A percentile compares a stretch with the other conserved stretches of the same genome.
These are phyloP conservation scores for Zelleria hepariella DNA, from an alignment of 2,888 invertebrate genomes.

Conservation along the genomic window DNA sequence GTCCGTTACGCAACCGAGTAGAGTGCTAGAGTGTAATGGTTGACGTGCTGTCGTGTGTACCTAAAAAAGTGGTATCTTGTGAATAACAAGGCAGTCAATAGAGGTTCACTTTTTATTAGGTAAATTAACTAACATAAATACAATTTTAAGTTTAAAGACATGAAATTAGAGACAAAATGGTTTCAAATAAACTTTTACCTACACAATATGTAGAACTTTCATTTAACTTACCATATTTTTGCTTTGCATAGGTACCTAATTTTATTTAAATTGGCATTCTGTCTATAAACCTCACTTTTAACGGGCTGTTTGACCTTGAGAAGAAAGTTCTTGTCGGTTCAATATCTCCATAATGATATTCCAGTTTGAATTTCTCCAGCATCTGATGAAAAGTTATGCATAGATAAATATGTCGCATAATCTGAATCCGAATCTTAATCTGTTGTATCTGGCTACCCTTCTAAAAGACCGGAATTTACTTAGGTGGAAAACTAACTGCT, in stretches of 20 bases:
- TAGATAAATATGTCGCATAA: background rate
- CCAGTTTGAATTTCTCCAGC: constrained; percentile 73
- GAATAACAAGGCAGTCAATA: background rate
- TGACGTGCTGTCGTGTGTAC: too few relatives aligned
- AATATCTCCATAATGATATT: constrained; percentile 78
- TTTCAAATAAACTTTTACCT: background rate
- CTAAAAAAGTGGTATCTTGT: background rate
- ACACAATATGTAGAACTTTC: background rate
- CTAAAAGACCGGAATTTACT: too few relatives aligned
- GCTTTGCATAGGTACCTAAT: constrained; percentile 9
- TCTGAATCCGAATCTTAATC: too few relatives aligned
- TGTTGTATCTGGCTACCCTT: too few relatives aligned
- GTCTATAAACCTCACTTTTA: constrained; percentile 77
- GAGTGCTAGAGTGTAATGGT: too few relatives aligned
- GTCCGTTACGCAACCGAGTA: too few relatives aligned
- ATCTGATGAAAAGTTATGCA: constrained; percentile 49
- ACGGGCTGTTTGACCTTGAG: constrained; percentile 71
- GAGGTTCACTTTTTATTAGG: background rate
- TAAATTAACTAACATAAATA: background rate
- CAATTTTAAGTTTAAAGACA: background rate
- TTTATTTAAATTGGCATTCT: constrained; percentile 33
- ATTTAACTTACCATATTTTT: background rate
- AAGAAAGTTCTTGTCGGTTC: constrained; percentile 70
- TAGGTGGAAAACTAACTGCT: too few relatives aligned
- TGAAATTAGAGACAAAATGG: background rate